phyloP scores from a whole-genome alignment of 2,113 vertebrate genomes.

The Heloderma charlesbogerti region DNA sequence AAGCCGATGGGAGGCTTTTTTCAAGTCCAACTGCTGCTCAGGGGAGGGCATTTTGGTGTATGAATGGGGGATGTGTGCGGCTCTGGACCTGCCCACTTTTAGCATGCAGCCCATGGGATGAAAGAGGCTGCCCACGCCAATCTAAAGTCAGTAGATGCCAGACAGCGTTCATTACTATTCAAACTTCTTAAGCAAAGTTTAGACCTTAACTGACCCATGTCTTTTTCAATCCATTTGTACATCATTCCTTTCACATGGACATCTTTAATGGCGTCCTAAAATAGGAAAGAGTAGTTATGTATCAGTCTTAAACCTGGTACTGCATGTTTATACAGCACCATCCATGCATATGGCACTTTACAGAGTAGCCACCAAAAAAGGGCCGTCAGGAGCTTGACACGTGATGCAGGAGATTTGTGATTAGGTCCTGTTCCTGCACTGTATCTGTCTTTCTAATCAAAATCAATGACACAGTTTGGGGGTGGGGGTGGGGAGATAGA shows the following conservation, averaged over 20 bases:
- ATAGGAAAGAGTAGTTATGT: conserved; percentile 6
- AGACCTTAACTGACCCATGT: conserved; percentile 78
- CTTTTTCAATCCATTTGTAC: conserved; percentile 85
- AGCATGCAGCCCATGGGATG: background rate
- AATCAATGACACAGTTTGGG: background rate
- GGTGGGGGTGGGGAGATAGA: background rate
- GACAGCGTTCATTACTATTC: background rate
- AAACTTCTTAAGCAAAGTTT: background rate
- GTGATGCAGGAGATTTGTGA: background rate
- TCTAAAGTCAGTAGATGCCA: background rate
- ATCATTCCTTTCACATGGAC: conserved; percentile 86
- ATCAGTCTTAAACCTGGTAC: conserved; percentile 28
- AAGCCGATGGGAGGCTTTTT: background rate
- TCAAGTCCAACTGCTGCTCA: background rate
- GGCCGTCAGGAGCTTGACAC: background rate
- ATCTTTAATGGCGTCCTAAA: conserved; percentile 83
- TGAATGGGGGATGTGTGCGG: too few relatives aligned
- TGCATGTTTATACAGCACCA: background rate
- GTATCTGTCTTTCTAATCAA: background rate
- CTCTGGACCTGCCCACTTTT: background rate
- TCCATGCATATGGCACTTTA: background rate
- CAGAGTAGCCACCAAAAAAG: background rate
- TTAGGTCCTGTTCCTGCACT: background rate
- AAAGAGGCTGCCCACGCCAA: background rate
- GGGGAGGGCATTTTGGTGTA: background rate